A percentile compares a stretch with the other conserved stretches of the same genome.
phyloP scores from a whole-genome alignment of 2,797 vertebrate species.

The Fistularia tabacaria region DNA sequence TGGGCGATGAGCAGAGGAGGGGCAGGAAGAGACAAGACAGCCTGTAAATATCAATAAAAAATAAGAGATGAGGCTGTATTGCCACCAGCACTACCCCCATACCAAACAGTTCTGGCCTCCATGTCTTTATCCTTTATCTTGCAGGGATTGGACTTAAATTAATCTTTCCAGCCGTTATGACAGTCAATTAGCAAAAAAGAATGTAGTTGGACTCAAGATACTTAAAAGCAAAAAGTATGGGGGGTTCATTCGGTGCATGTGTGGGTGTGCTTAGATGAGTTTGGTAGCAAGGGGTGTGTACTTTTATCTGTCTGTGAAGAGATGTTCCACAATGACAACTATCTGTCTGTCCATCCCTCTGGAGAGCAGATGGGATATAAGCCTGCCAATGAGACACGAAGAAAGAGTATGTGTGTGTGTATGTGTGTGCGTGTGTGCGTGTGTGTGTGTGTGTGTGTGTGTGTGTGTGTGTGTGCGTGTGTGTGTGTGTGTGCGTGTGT shows the following conservation, averaged over 20 bases:
- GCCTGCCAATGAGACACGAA: conserved; percentile 67
- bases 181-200: conserved; percentile 81
- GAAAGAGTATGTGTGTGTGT: conserved; percentile 51
- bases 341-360: conserved; percentile 67
- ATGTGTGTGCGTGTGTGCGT: conserved; percentile 36
- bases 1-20: conserved; percentile 51
- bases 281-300: conserved; percentile 18
- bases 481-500: not conserved
- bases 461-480: conserved; percentile 11
- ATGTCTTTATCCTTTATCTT: conserved; percentile 65
- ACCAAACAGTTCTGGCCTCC: conserved; percentile 43
- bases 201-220: conserved; percentile 55
- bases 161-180: conserved; percentile 75
- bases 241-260: conserved; percentile 26
- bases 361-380: conserved; percentile 73
- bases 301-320: conserved; percentile 31
- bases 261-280: conserved; percentile 24
- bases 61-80: conserved; percentile 66
- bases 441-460: conserved; percentile 24
- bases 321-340: conserved; percentile 71
- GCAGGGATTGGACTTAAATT: conserved; percentile 69
- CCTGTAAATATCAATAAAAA: conserved; percentile 84
- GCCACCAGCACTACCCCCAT: not conserved
- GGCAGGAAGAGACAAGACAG: conserved; percentile 51
- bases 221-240: conserved; percentile 40